Conservation (phyloP, 2,888 invertebrate genomes). For the Dryomyza anilis region DNA sequence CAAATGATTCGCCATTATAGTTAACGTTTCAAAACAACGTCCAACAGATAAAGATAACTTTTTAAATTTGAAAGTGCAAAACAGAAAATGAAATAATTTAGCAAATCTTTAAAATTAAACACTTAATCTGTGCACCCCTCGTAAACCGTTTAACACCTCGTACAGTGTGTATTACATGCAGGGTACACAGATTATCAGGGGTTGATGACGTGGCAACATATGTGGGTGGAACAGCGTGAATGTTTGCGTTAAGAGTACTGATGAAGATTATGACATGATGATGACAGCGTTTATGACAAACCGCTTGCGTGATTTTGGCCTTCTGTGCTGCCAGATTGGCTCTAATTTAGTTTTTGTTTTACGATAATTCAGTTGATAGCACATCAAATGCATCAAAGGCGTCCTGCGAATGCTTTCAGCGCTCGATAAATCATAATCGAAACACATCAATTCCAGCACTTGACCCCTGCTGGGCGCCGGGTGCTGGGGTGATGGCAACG, state of each 20-base stretch:
- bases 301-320: constrained; percentile 22
- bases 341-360: constrained; percentile 49
- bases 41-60: no score
- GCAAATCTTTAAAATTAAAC: no score
- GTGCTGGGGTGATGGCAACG: background rate
- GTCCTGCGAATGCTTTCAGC: background rate
- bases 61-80: no score
- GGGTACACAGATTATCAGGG: background rate
- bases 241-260: constrained; percentile 21
- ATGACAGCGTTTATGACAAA: constrained; percentile 51
- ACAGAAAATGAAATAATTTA: no score
- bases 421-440: constrained; percentile 60
- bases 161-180: background rate
- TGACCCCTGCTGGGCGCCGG: constrained; percentile 51
- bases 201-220: background rate
- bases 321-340: constrained; percentile 31
- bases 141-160: background rate
- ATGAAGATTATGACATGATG: constrained; percentile 53
- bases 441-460: constrained; percentile 61
- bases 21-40: no score
- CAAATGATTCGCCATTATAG: background rate
- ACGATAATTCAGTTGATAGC: constrained; percentile 38
- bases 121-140: no score
- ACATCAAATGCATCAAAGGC: constrained; percentile 52
- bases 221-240: constrained; percentile 16